phyloP scores from a whole-genome alignment of 2,113 vertebrate species.

The Glareola pratincola region DNA sequence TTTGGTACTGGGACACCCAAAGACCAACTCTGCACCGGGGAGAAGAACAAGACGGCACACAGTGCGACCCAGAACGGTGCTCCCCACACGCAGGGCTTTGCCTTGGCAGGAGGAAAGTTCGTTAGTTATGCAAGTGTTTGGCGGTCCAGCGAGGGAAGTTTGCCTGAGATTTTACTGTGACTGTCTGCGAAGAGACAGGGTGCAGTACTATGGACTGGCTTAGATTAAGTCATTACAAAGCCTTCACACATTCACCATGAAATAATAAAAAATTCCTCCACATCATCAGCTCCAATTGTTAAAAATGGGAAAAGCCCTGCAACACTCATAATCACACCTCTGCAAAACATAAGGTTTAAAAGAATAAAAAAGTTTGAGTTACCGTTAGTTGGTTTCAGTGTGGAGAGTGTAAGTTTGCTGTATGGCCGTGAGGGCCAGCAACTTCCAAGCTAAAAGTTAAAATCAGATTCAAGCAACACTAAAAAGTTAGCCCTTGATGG shows the following conservation, averaged over 20 bases:
- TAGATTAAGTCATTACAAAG: background rate
- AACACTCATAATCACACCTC: background rate
- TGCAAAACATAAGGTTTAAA: background rate
- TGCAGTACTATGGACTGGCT: background rate
- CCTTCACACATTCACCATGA: background rate
- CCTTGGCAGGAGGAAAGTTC: background rate
- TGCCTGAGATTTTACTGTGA: background rate
- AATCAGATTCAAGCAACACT: background rate
- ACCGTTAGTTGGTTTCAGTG: background rate
- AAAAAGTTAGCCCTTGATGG: background rate
- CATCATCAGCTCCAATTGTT: background rate
- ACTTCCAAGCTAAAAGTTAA: background rate
- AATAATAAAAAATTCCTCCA: background rate
- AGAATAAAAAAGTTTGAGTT: background rate
- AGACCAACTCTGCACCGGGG: background rate
- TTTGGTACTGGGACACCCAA: background rate
- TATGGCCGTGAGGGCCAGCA: background rate
- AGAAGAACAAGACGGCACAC: background rate
- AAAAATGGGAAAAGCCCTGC: background rate
- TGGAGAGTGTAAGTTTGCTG: rapidly evolving
- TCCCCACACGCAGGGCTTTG: background rate
- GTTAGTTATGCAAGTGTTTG: background rate
- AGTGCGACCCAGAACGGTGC: background rate
- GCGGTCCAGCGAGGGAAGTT: background rate
- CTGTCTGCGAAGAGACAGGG: background rate